Base-by-base conservation (phyloP, 2,797 vertebrate genomes). In the Pterois miles region DNA sequence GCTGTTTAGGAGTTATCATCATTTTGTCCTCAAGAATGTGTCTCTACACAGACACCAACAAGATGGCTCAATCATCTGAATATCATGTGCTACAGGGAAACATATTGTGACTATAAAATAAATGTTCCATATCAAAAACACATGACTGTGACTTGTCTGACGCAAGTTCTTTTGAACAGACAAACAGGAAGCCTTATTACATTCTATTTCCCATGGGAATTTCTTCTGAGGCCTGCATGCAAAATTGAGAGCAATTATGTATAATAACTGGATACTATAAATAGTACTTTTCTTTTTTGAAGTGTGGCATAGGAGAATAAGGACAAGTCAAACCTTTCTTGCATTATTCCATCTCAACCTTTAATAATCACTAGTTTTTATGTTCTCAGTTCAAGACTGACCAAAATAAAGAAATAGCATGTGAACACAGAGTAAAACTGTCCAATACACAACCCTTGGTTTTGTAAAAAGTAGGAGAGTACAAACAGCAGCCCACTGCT, bases 151-250 rank as follows among this genome's bases (percentile, higher is more conserved):
- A 71, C 34, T 57, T 50, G n/a, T 67, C 46, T 56, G 56, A 63
- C 18, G 50, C 5, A 4, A 65, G 40, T 1, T 8, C 0, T 23
- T 80, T 53, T 18, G 31, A 23, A 27, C 14, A 74, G 6, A 9
- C 11, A 62, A 57, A 59, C 23, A 74, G 76, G 29, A 75, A 70
- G 71, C 74, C 25, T 23, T 66, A 36, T 71, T 54, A 67, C 29
- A 34, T 34, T 10, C n/a, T 60, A 20, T 53, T 76, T 82, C 58
- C 58, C 27, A 12, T 34, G 71, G 50, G 52, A 43, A 34, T 46
- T 52, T 27, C 63, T 40, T 40, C 36, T 34, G 27, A 43, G n/a
- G 34, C 4, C 56, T 48, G 29, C 27, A 56, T 22, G 18, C 2
- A 34, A 23, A 71, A 38, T 14, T 53, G 36, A 22, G 8, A 71